Evolutionary conservation across 2,888 invertebrate species (phyloP), one percentile per base, ranked within the genome.

Genomic region (Stenotaenia linearis): DNA sequence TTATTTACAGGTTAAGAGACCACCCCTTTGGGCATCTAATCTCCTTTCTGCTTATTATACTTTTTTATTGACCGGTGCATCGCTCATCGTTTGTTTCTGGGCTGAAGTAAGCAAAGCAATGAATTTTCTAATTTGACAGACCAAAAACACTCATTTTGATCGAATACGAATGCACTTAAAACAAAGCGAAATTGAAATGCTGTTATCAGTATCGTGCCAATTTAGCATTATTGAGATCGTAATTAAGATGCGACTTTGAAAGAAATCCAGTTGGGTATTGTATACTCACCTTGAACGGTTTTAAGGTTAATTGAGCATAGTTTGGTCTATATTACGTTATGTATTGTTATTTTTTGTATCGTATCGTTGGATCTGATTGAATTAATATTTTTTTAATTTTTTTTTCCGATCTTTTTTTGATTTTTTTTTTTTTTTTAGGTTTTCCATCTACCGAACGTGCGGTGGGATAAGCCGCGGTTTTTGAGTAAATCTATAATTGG

Each of bases 81-180:
- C 96, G 0, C 89, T 96, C 81, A 92, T 96, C 83, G 95, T 96
- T 82, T 96, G 96, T 87, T 94, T 95, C 86, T 96, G 96, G 96
- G 96, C 96, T 56, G 96, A 96, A 91, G 94, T 93, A 86, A 90
- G 77, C 18, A 25, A 6, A 18, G 50, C 1, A 50, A 18, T 50
- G 6, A n/a, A 50, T 50, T 18, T n/a, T n/a, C n/a, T n/a, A n/a
- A n/a, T n/a, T n/a, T n/a, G n/a, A n/a, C n/a, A n/a, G n/a, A n/a
- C n/a, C n/a, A n/a, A n/a, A n/a, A n/a, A n/a, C n/a, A n/a, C n/a
- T n/a, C n/a, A n/a, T n/a, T n/a, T n/a, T n/a, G n/a, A n/a, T n/a
- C n/a, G n/a, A n/a, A n/a, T n/a, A n/a, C n/a, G n/a, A n/a, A n/a
- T n/a, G n/a, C n/a, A n/a, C n/a, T n/a, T n/a, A n/a, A n/a, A n/a